Evolutionary conservation across 1,140 invertebrate species (phyloP).

Genomic region (Zeugodacus cucurbitae): DNA sequence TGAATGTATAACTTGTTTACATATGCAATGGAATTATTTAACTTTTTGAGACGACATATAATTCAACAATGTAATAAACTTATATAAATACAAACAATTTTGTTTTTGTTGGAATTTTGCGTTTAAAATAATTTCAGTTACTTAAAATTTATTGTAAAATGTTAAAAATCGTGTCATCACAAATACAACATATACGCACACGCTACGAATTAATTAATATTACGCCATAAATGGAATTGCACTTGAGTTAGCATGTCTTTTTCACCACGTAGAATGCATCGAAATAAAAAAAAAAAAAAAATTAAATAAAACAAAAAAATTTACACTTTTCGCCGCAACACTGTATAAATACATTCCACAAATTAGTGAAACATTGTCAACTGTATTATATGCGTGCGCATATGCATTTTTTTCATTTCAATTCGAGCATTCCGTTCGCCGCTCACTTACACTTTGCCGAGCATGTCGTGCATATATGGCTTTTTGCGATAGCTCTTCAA

Average conservation of each 20-base stretch:
- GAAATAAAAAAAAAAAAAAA: too few relatives aligned
- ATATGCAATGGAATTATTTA: too few relatives aligned
- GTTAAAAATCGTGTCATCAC: neutral
- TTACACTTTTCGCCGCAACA: neutral
- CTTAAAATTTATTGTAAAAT: neutral
- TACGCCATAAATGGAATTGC: neutral
- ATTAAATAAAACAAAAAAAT: neutral
- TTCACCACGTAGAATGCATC: neutral
- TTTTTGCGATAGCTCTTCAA: conserved; percentile 78
- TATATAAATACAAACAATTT: neutral
- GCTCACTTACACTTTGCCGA: conserved; percentile 72
- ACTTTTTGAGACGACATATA: neutral
- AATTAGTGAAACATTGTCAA: neutral
- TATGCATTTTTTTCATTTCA: neutral
- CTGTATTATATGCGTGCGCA: neutral
- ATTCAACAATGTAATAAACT: neutral
- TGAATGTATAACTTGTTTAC: neutral
- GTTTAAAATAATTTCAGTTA: neutral
- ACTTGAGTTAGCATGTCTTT: neutral
- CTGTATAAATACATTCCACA: neutral
- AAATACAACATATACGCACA: neutral
- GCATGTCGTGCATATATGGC: conserved; percentile 72
- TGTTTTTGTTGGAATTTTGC: neutral
- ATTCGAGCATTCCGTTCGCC: neutral
- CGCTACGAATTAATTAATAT: neutral